Conservation (phyloP, 2,113 vertebrate species). For the Bujurquina vittata region DNA sequence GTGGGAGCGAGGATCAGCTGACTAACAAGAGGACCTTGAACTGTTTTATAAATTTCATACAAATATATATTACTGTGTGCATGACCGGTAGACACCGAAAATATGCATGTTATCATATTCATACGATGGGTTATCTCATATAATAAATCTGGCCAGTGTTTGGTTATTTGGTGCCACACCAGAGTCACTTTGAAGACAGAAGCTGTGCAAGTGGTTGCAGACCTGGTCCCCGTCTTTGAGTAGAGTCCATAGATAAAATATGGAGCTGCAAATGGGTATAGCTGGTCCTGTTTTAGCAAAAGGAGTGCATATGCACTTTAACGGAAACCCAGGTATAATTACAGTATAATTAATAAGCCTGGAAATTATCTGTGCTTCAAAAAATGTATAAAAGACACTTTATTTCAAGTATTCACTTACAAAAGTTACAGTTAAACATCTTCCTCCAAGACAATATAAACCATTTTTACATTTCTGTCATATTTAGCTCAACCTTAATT, state of each 20-base stretch:
- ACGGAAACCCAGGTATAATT: neutral
- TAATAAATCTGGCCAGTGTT: neutral
- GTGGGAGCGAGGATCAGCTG: neutral
- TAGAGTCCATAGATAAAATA: neutral
- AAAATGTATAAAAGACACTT: constrained; percentile 57
- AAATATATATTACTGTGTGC: neutral
- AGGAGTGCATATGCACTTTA: no score
- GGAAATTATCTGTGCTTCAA: neutral
- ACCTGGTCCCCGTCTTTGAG: neutral
- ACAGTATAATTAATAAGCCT: neutral
- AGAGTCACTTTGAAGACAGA: neutral
- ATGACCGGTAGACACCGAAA: neutral
- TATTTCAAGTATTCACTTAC: constrained; percentile 74
- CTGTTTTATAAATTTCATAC: neutral
- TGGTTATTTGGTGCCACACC: no score
- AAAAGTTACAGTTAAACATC: constrained; percentile 69
- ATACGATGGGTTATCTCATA: no score
- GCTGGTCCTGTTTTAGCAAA: neutral
- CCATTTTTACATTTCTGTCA: constrained; percentile 30
- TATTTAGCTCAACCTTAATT: constrained; percentile 22
- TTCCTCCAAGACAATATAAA: constrained; percentile 16
- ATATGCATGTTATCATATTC: neutral
- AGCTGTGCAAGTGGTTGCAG: neutral
- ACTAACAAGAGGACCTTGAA: neutral
- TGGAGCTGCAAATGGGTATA: neutral